These are phyloP conservation scores for Neuroscelio doddi DNA, from an alignment of 2,888 invertebrate species.

Conservation along the genomic window DNA sequence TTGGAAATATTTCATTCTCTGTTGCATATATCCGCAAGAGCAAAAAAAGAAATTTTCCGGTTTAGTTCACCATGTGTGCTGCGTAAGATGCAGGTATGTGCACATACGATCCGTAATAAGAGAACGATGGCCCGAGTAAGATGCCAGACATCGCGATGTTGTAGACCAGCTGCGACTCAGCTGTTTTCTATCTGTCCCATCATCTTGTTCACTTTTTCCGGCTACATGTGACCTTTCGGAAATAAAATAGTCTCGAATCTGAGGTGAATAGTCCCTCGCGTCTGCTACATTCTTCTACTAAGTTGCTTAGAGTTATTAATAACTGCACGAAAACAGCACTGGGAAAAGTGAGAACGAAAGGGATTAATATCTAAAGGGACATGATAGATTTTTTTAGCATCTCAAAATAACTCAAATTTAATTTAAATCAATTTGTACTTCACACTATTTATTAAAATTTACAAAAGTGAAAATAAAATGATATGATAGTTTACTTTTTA, in stretches of 20 bases:
- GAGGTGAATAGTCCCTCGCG: constrained; percentile 21
- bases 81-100: constrained; percentile 26
- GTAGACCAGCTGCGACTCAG: constrained; percentile 67
- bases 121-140: constrained; percentile 31
- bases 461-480: no score
- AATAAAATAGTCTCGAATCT: constrained; percentile 45
- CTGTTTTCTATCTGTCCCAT: constrained; percentile 62
- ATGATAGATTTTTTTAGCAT: no score
- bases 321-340: not conserved
- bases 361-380: no score
- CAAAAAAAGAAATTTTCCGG: constrained; percentile 12
- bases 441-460: no score
- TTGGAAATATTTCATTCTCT: constrained; percentile 2
- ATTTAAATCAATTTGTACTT: no score
- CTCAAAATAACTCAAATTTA: no score
- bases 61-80: constrained; percentile 20
- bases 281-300: constrained; percentile 7
- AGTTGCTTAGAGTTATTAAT: constrained; percentile 5
- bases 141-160: constrained; percentile 52
- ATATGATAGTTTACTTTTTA: no score
- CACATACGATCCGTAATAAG: constrained; percentile 31
- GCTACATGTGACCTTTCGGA: constrained; percentile 36
- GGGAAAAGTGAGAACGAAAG: no score
- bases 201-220: constrained; percentile 44
- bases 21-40: constrained; percentile 5